These are phyloP conservation scores for Eugnorisma glareosa DNA, from an alignment of 2,888 invertebrate genomes.

Conservation along the genomic window DNA sequence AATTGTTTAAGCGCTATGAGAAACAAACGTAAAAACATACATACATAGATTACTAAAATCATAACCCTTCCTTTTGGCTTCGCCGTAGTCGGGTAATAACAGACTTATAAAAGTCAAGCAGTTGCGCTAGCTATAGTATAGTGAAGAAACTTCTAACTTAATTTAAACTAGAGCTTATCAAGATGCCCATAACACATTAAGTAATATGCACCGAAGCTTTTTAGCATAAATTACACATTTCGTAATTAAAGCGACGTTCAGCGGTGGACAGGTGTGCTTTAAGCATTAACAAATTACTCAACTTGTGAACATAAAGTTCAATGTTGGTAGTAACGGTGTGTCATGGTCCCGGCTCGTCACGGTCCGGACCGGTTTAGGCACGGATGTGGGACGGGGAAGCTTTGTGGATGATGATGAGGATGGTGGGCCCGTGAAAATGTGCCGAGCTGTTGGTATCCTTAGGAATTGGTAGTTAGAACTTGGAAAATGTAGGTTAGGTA, in stretches of 20 bases:
- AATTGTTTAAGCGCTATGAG: no score
- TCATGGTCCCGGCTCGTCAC: conserved; percentile 57
- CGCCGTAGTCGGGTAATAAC: no score
- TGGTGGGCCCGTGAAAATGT: not conserved
- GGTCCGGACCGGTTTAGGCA: conserved; percentile 26
- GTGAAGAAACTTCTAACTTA: not conserved
- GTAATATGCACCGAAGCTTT: conserved; percentile 23
- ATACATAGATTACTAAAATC: no score
- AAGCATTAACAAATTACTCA: conserved; percentile 59
- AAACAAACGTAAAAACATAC: no score
- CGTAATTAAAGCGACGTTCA: conserved; percentile 47
- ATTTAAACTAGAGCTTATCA: conserved; percentile 34
- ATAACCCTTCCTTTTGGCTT: no score
- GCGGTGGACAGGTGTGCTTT: conserved; percentile 53
- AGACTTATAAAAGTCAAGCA: not conserved
- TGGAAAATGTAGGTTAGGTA: no score
- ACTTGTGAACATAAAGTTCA: conserved; percentile 63
- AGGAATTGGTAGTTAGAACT: not conserved
- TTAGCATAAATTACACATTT: conserved; percentile 43
- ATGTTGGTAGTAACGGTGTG: conserved; percentile 60
- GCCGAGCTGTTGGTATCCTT: no score
- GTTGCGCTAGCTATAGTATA: not conserved
- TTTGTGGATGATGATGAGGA: not conserved
- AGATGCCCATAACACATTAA: not conserved
- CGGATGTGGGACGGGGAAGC: conserved; percentile 5